phyloP scores from a whole-genome alignment of 2,797 vertebrate genomes.

The Spinus pinus region DNA sequence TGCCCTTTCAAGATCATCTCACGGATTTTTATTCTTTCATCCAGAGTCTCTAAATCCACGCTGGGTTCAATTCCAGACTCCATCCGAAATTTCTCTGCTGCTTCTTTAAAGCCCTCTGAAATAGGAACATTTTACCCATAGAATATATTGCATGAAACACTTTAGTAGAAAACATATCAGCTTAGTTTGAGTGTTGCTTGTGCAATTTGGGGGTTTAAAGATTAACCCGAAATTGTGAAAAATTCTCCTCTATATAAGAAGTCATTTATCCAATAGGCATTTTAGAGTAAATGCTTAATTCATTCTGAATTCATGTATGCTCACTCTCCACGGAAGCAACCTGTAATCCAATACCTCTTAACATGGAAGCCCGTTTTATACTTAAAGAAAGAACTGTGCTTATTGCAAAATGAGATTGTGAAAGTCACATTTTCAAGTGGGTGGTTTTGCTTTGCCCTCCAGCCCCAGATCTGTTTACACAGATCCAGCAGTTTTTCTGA shows the following conservation, averaged over 20 bases:
- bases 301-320: background rate
- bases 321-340: background rate
- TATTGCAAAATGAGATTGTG: background rate
- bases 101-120: conserved; percentile 97
- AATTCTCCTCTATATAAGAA: background rate
- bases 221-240: background rate
- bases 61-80: conserved; percentile 98
- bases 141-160: background rate
- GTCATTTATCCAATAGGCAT: background rate
- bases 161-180: background rate
- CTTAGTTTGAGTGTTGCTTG: background rate
- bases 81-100: conserved; percentile 97
- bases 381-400: background rate
- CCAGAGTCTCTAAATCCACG: conserved; percentile 93
- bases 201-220: background rate
- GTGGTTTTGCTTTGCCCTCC: background rate
- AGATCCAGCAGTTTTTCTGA: background rate
- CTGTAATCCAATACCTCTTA: background rate
- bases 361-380: background rate
- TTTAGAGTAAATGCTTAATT: background rate
- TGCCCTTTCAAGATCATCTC: conserved; percentile 98
- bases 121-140: background rate
- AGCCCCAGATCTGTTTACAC: background rate
- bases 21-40: conserved; percentile 96
- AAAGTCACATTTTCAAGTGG: background rate